Evolutionary conservation across 2,113 vertebrate species (phyloP).

Genomic region (Python bivittatus): DNA sequence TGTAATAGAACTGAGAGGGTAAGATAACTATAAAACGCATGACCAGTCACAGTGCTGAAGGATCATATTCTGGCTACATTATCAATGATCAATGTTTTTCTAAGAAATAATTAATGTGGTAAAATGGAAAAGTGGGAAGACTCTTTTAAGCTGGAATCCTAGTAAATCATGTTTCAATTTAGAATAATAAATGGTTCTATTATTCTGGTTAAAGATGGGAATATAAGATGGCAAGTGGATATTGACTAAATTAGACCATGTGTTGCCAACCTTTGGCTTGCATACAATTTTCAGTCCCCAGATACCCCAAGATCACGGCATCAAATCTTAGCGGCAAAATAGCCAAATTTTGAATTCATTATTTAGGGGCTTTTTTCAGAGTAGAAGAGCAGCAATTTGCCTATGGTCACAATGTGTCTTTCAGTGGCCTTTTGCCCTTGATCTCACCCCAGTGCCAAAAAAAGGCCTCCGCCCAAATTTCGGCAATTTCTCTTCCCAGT

Average conservation of each 20-base stretch:
- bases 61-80: background rate
- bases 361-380: background rate
- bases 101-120: background rate
- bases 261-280: background rate
- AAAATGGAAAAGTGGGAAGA: background rate
- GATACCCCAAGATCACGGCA: background rate
- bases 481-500: background rate
- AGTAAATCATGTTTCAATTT: slow-evolving; percentile 18
- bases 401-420: background rate
- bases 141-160: slow-evolving; percentile 14
- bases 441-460: background rate
- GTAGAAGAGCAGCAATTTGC: background rate
- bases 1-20: slow-evolving; percentile 19
- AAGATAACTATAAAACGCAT: slow-evolving; percentile 10
- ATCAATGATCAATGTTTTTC: background rate
- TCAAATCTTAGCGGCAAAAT: background rate
- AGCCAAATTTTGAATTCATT: background rate
- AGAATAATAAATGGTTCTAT: slow-evolving; percentile 25
- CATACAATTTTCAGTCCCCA: background rate
- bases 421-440: background rate
- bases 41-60: background rate
- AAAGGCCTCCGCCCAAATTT: background rate
- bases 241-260: background rate
- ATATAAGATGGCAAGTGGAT: background rate
- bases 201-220: slow-evolving; percentile 13